Percentiles rank a stretch among this genome's conserved stretches.
Evolutionary conservation across 1,140 invertebrate genomes (phyloP).

Genomic region (Notospermus geniculatus): DNA sequence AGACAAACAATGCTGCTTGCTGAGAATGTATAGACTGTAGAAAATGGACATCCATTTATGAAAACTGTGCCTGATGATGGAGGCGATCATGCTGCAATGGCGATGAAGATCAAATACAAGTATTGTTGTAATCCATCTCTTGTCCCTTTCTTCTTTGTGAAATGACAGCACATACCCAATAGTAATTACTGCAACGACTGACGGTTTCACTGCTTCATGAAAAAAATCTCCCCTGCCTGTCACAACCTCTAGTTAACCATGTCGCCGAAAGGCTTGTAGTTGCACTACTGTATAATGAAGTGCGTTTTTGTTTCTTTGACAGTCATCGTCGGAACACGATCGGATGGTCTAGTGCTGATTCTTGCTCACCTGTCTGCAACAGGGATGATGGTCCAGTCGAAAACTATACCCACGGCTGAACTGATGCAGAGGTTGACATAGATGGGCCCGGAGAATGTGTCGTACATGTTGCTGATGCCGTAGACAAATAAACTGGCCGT

Average conservation of each 20-base stretch:
- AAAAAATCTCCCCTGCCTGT: no score
- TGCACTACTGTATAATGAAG: no score
- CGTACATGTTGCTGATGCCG: slow-evolving; percentile 4
- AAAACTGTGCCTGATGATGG: background rate
- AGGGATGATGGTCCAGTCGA: background rate
- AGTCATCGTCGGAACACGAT: background rate
- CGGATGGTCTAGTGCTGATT: background rate
- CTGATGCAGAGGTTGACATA: background rate
- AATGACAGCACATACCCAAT: no score
- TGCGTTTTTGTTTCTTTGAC: no score
- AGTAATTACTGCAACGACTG: no score
- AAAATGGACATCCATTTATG: background rate
- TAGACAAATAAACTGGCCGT: background rate
- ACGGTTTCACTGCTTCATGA: no score
- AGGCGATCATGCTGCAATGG: background rate
- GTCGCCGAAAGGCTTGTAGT: background rate
- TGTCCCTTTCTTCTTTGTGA: no score
- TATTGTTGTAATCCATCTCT: no score
- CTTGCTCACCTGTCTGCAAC: slow-evolving; percentile 6
- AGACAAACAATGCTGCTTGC: background rate
- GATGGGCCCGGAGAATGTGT: background rate
- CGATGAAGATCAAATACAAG: no score
- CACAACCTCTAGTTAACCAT: no score
- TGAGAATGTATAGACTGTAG: background rate
- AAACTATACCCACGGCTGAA: background rate